Base-by-base conservation (phyloP, 1,140 invertebrate species). In the Drosophila grimshawi region DNA sequence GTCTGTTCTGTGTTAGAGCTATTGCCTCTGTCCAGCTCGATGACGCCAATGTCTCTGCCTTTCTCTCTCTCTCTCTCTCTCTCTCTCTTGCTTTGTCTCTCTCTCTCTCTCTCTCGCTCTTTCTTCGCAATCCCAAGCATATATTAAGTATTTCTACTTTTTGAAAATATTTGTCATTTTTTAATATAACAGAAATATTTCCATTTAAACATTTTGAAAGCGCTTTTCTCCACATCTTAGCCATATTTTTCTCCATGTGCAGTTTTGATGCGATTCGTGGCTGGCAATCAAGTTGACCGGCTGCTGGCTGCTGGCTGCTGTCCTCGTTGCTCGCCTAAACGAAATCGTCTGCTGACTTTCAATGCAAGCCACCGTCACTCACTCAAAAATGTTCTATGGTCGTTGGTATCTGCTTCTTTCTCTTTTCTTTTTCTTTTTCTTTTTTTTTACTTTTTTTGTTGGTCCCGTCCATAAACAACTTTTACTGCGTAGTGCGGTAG, bases 401-500 rank as follows among this genome's bases (percentile, higher is more conserved):
- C 63, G 51, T 71, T 56, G 71, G 56, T 57, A 69, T 68, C 51
- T 59, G 66, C 66, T 62, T 69, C 72, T 65, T 65, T 71, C 52
- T 76, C 56, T 76, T 59, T 73, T 60, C 46, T 51, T 63, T 77
- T 81, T 19, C 19, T 19, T 56, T 76, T 70, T 80, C 61, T 73
- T 60, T 77, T 81, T 80, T 76, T 19, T 19, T 19, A 19, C 19
- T 19, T 19, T 19, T 19, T 19, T 19, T 37, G 10, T 73, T 49
- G 35, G 67, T n/a, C 46, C 30, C 56, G 69, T 19, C 62, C 85
- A 76, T 89, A 89, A 89, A 89, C 85, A 89, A 89, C 85, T 89
- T 89, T 89, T 89, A 89, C 85, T 89, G 85, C 85, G 85, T 89
- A 89, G 74, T 80, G 74, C 85, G 67, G 85, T 89, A 89, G 85